These are phyloP conservation scores for Zalophus californianus DNA, from an alignment of 2,797 vertebrate species.

Conservation along the genomic window DNA sequence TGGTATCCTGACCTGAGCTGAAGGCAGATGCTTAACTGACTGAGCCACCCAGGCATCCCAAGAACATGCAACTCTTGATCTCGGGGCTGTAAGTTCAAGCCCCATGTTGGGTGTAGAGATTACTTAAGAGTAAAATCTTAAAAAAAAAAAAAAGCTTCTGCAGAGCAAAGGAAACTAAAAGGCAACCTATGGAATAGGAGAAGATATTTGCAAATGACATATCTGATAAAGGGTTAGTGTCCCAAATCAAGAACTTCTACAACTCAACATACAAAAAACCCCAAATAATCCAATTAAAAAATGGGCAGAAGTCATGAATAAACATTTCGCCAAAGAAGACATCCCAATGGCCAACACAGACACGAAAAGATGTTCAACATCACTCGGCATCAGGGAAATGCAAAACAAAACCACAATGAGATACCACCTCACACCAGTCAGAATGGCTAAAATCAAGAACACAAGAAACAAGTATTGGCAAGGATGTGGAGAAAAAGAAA, in stretches of 20 bases:
- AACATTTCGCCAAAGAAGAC: background rate
- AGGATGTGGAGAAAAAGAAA: background rate
- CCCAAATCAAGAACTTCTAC: background rate
- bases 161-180: background rate
- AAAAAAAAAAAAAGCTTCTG: background rate
- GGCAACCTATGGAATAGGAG: background rate
- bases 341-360: background rate
- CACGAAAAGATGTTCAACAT: background rate
- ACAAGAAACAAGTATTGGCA: background rate
- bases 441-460: background rate
- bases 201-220: background rate
- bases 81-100: background rate
- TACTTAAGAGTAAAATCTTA: background rate
- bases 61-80: background rate
- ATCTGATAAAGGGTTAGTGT: background rate
- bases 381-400: background rate
- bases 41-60: background rate
- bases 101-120: background rate
- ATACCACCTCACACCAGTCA: background rate
- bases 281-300: background rate
- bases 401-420: background rate
- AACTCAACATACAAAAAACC: background rate
- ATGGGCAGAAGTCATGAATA: background rate
- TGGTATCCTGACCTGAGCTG: too few species aligned
- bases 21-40: too few species aligned